Conservation (phyloP, 2,888 invertebrate species). For the Phengaris arion region DNA sequence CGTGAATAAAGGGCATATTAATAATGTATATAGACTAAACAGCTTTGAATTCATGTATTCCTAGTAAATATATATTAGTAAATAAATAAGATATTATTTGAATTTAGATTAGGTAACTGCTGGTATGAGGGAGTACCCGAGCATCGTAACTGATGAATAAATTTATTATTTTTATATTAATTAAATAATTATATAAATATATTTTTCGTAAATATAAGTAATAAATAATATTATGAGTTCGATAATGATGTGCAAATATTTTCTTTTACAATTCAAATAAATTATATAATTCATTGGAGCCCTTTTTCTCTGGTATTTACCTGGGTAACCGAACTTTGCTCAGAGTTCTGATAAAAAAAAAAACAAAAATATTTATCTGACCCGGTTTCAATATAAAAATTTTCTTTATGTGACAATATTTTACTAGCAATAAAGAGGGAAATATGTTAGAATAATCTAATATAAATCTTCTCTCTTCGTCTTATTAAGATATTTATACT, state of each 20-base stretch:
- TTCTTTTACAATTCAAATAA: not conserved
- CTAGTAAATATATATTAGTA: too few species aligned
- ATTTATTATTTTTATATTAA: too few species aligned
- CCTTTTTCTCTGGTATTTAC: not conserved
- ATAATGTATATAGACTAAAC: too few species aligned
- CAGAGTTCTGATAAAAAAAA: too few species aligned
- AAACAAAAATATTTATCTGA: too few species aligned
- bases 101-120: too few species aligned
- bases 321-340: too few species aligned
- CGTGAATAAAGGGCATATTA: not conserved
- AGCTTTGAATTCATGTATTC: not conserved
- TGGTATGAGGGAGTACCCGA: too few species aligned
- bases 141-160: too few species aligned
- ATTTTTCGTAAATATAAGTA: not conserved
- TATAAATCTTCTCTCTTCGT: not conserved
- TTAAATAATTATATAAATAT: not conserved
- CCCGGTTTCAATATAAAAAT: not conserved
- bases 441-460: not conserved
- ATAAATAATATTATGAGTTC: not conserved
- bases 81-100: too few species aligned
- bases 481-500: not conserved
- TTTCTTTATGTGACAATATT: not conserved
- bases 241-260: not conserved
- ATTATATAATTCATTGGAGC: not conserved
- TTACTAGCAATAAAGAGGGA: not conserved